Base-by-base conservation (phyloP, 2,113 vertebrate genomes). In the Colius striatus region DNA sequence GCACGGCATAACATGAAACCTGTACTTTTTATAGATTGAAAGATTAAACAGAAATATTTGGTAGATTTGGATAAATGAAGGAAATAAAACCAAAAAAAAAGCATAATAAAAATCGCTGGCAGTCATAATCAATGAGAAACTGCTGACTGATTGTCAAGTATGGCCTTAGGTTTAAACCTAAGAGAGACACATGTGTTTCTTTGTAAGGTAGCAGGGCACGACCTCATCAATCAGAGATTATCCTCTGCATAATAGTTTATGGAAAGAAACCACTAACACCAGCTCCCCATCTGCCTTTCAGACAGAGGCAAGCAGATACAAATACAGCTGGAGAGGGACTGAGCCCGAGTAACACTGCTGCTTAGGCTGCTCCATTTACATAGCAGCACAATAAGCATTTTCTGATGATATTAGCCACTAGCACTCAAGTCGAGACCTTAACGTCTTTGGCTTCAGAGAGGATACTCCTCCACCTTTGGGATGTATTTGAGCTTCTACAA, bases 201-300 rank as follows among this genome's bases (percentile, higher is more conserved):
- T 95, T 96, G 92, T 95, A 90, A 94, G 80, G 94, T 84, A 75
- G 77, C 9, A 9, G 87, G 84, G 47, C 96, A 94, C 0, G 71
- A 95, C 97, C 97, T 96, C 87, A 96, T 97, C 96, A 92, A 66
- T 96, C 95, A 92, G 83, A 95, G 95, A 95, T 94, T 96, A 93
- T 94, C 94, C 89, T 96, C 84, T 90, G 91, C 91, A 96, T 95
- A 97, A 97, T 80, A 60, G 82, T 77, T 94, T 89, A 60, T 73
- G 94, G 95, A 85, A 95, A 95, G 86, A 78, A 93, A 94, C 41
- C 38, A 89, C 67, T 43, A 81, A 50, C 0, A 2, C 45, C 60
- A 91, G 16, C 67, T 93, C 83, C 54, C 96, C 78, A 74, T 87
- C 91, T 94, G 66, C 92, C 70, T 93, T 91, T 43, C 79, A 88